Evolutionary conservation across 2,888 invertebrate genomes (phyloP).

Genomic region (Xanthorhoe designata): DNA sequence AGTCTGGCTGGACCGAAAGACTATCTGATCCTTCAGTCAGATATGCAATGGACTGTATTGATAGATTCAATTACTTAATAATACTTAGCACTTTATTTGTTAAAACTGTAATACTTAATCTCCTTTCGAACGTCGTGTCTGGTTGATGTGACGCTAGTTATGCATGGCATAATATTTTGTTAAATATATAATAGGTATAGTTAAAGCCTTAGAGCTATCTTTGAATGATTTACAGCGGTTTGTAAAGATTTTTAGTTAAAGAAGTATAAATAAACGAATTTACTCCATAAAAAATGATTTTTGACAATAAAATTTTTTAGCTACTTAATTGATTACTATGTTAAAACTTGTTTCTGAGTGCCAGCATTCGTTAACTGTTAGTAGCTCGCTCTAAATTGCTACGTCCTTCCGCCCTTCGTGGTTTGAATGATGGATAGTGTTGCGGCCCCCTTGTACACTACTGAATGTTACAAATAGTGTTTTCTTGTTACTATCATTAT

Average conservation of each 20-base stretch:
- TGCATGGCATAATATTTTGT: no score
- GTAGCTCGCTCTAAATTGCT: conserved; percentile 26
- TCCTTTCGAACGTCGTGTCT: no score
- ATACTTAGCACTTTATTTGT: no score
- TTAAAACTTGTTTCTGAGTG: conserved; percentile 10
- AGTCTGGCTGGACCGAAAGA: background rate
- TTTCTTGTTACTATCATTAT: conserved; percentile 21
- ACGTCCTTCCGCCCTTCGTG: conserved; percentile 24
- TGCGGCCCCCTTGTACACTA: conserved; percentile 24
- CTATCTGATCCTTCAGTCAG: background rate
- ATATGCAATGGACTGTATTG: background rate
- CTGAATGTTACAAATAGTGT: conserved; percentile 26
- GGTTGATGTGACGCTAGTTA: no score
- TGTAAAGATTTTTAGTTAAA: no score
- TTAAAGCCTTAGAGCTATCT: no score
- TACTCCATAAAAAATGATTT: no score
- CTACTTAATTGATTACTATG: background rate
- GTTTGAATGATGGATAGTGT: conserved; percentile 27
- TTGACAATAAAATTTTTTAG: background rate
- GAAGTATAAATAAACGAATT: no score
- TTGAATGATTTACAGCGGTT: no score
- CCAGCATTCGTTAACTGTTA: conserved; percentile 5
- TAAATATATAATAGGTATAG: no score
- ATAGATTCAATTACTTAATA: no score
- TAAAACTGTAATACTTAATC: no score